phyloP scores from a whole-genome alignment of 2,113 vertebrate genomes.

The Hepsetus odoe region DNA sequence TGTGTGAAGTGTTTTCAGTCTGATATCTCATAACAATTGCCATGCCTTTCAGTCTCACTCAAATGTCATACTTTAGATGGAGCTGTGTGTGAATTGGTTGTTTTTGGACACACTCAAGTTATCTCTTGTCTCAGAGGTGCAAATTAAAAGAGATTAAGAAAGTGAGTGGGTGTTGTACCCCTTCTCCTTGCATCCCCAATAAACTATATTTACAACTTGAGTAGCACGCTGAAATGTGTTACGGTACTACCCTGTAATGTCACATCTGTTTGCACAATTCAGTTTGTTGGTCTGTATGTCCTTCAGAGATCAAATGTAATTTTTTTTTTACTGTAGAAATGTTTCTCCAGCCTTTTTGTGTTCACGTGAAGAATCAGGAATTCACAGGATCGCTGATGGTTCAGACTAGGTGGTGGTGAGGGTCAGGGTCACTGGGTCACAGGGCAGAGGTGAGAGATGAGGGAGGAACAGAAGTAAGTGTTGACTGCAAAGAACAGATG shows the following conservation, averaged over 20 bases:
- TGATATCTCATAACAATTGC: background rate
- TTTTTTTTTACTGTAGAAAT: background rate
- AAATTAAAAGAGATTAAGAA: slow-evolving; percentile 41
- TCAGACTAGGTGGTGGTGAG: slow-evolving; percentile 60
- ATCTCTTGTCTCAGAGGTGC: slow-evolving; percentile 37
- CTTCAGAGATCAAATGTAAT: too few relatives aligned
- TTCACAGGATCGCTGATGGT: slow-evolving; percentile 67
- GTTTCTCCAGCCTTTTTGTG: background rate
- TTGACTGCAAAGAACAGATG: slow-evolving; percentile 69
- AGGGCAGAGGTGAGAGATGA: slow-evolving; percentile 60
- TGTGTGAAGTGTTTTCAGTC: background rate
- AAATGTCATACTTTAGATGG: slow-evolving; percentile 31
- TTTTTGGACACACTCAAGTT: slow-evolving; percentile 46
- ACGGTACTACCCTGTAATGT: background rate
- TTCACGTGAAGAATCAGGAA: slow-evolving; percentile 76
- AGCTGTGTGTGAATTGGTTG: slow-evolving; percentile 53
- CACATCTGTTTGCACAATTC: too few relatives aligned
- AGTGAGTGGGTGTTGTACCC: slow-evolving; percentile 53
- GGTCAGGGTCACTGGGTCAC: slow-evolving; percentile 52
- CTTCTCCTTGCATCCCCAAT: background rate
- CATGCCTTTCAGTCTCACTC: background rate
- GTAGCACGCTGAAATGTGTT: background rate
- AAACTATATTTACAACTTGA: background rate
- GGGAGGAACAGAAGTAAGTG: slow-evolving; percentile 51
- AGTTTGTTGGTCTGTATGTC: too few relatives aligned